Evolutionary conservation across 2,888 invertebrate genomes (phyloP), one percentile per base, ranked within the genome.

Genomic region (Pseudococcus viburni): DNA sequence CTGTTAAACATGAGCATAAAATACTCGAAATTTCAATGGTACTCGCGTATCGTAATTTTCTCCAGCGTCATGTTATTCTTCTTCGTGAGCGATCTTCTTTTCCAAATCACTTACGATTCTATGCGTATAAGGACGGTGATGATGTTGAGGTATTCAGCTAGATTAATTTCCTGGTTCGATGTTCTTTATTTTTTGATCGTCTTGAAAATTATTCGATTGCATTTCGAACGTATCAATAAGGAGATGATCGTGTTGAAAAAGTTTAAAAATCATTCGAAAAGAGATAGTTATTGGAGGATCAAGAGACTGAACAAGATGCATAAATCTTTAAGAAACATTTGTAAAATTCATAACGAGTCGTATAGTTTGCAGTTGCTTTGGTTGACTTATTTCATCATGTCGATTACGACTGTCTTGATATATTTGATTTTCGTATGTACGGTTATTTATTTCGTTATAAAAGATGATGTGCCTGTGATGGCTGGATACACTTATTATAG

Each of bases 131-230:
- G 39, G 12, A 42, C 39, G 0, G 64, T 85, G 0, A 22, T 85
- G 19, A 42, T 55, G 39, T 6, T 85, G 3, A 55, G 85, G 7
- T 64, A 85, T 39, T 85, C 85, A 19, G 85, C 85, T 64, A 17
- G 85, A 64, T 42, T 85, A n/a, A 42, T 85, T n/a, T 85, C 55
- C 8, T 85, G 85, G 85, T 22, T 55, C n/a, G 85, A 85, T 59
- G 19, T 85, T 33, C 64, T 39, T 19, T 85, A 85, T 33, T 85
- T 85, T 42, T 42, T 85, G 39, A 19, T 64, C 0, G 19, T 85
- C n/a, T 64, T 85, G 59, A 85, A 85, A 59, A 85, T 85, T 39
- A 64, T 85, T 42, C 39, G 19, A 19, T 59, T 59, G 1, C 85
- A 85, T 85, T 85, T 85, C 42, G 42, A 85, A 55, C 33, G 64